Evolutionary conservation across 2,888 invertebrate species (phyloP), one percentile per base, ranked within the genome.

Genomic region (Cyrtodaria siliqua): DNA sequence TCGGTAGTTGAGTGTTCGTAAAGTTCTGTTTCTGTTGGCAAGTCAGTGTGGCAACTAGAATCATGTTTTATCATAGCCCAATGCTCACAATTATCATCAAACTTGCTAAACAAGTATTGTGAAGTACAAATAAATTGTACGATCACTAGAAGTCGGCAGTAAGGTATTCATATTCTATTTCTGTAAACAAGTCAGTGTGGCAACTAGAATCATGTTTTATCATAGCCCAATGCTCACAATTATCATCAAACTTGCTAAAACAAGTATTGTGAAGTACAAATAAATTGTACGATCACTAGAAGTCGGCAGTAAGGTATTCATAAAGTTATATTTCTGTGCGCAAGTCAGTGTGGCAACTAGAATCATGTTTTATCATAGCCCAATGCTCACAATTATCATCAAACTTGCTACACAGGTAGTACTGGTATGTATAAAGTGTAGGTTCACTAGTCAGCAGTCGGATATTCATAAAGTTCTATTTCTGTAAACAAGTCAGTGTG

Each of bases 201-300:
- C 78, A 69, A 49, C 23, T 69, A 47, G 61, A 78, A 78, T 78
- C 73, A 72, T 60, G 18, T 14, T 38, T 26, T 47, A n/a, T 79
- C 79, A 79, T 79, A 70, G 50, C 79, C 79, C 79, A 80, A 57
- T 77, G 73, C 71, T 76, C 70, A 69, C 61, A 61, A 66, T 70
- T 16, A n/a, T 38, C 40, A 38, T 38, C 40, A 38, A 12, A 38
- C 40, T 38, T 38, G 40, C 16, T n/a, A n/a, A n/a, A n/a, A n/a
- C n/a, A n/a, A n/a, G 40, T 38, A 12, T 8, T 38, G 16, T 8
- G 40, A 38, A 38, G 8, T 38, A 12, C 8, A 12, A 12, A 38
- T 16, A 38, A 16, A 12, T 12, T 8, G 8, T 38, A 12, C 8
- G 40, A 38, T 16, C 40, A 38, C 16, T n/a, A n/a, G n/a, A n/a